phyloP scores from a whole-genome alignment of 2,113 vertebrate genomes.

The Nannospalax galili region DNA sequence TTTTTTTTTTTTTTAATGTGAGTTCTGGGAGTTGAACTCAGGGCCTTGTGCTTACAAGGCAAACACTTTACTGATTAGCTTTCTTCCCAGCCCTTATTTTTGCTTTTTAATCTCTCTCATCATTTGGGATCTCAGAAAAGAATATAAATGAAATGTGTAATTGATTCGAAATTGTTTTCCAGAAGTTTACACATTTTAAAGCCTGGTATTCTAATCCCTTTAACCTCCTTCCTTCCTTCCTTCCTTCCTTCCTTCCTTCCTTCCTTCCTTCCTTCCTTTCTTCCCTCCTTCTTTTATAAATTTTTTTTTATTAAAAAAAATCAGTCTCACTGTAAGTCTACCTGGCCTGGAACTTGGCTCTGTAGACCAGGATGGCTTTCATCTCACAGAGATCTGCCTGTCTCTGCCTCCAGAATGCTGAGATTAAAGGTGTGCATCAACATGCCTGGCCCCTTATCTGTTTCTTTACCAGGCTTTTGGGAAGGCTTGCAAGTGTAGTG shows the following conservation, averaged over 20 bases:
- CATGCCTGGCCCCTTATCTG: neutral
- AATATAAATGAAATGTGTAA: neutral
- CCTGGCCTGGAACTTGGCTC: too few relatives aligned
- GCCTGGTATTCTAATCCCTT: neutral
- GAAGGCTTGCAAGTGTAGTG: neutral
- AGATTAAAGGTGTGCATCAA: too few relatives aligned
- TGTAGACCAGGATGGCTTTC: too few relatives aligned
- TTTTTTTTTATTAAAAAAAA: too few relatives aligned
- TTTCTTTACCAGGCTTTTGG: neutral
- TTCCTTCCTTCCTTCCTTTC: too few relatives aligned
- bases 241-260: too few relatives aligned
- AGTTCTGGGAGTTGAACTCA: neutral
- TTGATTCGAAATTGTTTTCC: constrained; percentile 15
- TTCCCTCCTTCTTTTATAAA: too few relatives aligned
- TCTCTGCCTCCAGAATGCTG: too few relatives aligned
- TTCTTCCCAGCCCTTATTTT: neutral
- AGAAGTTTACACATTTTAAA: neutral
- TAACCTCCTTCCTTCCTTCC: too few relatives aligned
- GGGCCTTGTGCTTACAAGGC: neutral
- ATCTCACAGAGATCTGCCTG: too few relatives aligned
- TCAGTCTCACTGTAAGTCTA: too few relatives aligned
- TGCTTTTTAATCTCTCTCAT: neutral
- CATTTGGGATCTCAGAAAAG: neutral
- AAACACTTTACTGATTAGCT: neutral
- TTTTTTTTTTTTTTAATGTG: neutral